Percentiles rank a stretch among this genome's conserved stretches.
Evolutionary conservation across 2,888 invertebrate genomes (phyloP).

Genomic region (Cephus sareptanus): DNA sequence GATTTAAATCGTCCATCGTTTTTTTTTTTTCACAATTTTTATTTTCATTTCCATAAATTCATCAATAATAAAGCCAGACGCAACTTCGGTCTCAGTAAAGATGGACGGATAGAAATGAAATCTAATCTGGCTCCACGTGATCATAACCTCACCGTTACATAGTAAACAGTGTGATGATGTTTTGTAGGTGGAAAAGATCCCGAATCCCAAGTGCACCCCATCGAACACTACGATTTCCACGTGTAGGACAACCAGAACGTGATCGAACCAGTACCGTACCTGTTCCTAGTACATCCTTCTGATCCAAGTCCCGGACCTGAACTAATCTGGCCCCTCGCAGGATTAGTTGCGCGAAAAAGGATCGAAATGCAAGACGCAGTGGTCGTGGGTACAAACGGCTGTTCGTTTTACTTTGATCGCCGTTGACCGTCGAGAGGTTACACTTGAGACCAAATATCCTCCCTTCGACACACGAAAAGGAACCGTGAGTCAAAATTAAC

Average conservation of each 20-base stretch:
- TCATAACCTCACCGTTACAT: background rate
- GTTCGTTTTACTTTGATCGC: background rate
- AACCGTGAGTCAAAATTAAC: background rate
- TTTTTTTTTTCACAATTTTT: background rate
- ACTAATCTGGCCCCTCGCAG: background rate
- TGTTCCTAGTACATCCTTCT: constrained; percentile 13
- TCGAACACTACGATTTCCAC: constrained; percentile 4
- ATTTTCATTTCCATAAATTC: background rate
- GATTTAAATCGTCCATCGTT: too few relatives aligned
- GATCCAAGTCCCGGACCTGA: background rate
- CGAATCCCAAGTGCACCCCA: background rate
- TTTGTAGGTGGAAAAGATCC: constrained; percentile 1
- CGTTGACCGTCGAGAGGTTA: background rate
- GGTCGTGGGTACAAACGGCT: background rate
- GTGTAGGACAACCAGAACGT: background rate
- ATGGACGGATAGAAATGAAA: background rate
- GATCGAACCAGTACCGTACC: constrained; percentile 8
- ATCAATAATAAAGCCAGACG: background rate
- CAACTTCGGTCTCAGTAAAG: background rate
- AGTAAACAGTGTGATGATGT: background rate
- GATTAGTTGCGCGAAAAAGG: background rate
- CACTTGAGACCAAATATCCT: background rate
- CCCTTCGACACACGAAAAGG: background rate
- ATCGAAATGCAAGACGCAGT: background rate
- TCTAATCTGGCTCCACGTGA: background rate